Conservation (phyloP, 2,888 invertebrate species). For the Drosophila peninsularis region DNA sequence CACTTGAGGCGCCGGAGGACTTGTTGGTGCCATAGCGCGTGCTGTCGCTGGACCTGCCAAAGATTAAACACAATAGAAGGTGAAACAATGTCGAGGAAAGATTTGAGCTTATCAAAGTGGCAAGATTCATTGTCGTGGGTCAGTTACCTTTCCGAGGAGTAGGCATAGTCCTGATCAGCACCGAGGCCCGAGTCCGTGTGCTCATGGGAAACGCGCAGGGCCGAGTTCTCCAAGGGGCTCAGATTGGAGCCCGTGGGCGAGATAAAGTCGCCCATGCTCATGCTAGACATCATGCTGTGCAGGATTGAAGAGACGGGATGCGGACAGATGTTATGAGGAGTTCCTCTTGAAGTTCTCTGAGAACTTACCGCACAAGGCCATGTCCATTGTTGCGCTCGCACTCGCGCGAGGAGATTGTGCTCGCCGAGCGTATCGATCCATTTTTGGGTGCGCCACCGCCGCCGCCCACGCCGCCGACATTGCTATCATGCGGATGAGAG, state of each 20-base stretch:
- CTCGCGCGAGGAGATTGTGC: slow-evolving; percentile 87
- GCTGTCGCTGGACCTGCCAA: slow-evolving; percentile 86
- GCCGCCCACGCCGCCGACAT: slow-evolving; percentile 57
- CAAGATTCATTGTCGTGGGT: background rate
- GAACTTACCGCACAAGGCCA: slow-evolving; percentile 83
- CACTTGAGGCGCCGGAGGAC: slow-evolving; percentile 85
- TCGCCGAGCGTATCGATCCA: slow-evolving; percentile 87
- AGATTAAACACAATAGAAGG: background rate
- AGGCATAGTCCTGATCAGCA: slow-evolving; percentile 90
- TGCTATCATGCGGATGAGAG: slow-evolving; percentile 83
- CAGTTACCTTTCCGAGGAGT: slow-evolving; percentile 88
- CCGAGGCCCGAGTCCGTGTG: slow-evolving; percentile 92
- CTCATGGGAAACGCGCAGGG: slow-evolving; percentile 88
- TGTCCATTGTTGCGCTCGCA: slow-evolving; percentile 86
- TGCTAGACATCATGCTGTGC: slow-evolving; percentile 85
- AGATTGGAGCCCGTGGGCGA: slow-evolving; percentile 84
- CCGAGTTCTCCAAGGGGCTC: slow-evolving; percentile 84
- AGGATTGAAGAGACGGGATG: background rate
- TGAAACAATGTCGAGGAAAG: background rate
- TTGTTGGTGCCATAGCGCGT: slow-evolving; percentile 86
- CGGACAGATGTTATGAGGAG: background rate
- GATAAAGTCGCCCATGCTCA: slow-evolving; percentile 85
- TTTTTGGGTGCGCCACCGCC: slow-evolving; percentile 79
- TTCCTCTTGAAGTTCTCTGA: background rate
- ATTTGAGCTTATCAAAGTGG: background rate